Conservation (phyloP, 2,797 vertebrate species). For the Ispidina lecontei region DNA sequence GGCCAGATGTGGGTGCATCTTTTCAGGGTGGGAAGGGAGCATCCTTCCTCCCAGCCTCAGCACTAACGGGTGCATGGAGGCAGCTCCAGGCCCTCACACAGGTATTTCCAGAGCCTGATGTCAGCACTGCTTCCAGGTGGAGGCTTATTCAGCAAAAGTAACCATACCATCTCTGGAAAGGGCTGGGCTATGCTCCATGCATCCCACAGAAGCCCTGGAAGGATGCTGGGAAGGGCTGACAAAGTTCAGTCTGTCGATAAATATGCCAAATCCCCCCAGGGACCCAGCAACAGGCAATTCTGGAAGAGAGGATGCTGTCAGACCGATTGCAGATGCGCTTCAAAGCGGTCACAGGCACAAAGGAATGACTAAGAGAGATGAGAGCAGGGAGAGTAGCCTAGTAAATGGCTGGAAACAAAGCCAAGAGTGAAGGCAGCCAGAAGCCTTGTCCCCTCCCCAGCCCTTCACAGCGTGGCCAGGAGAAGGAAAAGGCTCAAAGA, state of each 20-base stretch:
- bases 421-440: background rate
- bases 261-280: background rate
- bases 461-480: fast-evolving
- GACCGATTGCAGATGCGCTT: background rate
- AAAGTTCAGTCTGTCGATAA: background rate
- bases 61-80: fast-evolving
- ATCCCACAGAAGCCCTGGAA: background rate
- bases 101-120: conserved; percentile 23
- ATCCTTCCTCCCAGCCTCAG: background rate
- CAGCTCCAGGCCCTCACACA: background rate
- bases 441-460: background rate
- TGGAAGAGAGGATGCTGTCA: background rate
- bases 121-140: background rate
- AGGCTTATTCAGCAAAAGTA: background rate
- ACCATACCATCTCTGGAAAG: background rate
- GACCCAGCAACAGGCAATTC: background rate
- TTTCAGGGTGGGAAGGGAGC: background rate
- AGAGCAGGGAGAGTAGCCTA: background rate
- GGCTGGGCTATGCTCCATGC: background rate
- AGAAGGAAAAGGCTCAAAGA: background rate
- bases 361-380: background rate
- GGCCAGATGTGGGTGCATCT: background rate
- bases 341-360: conserved; percentile 7
- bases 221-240: background rate
- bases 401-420: conserved; percentile 9